A percentile compares a stretch with the other conserved stretches of the same genome.
These are phyloP conservation scores for Reinhardtius hippoglossoides DNA, from an alignment of 2,113 vertebrate genomes.

Conservation along the genomic window DNA sequence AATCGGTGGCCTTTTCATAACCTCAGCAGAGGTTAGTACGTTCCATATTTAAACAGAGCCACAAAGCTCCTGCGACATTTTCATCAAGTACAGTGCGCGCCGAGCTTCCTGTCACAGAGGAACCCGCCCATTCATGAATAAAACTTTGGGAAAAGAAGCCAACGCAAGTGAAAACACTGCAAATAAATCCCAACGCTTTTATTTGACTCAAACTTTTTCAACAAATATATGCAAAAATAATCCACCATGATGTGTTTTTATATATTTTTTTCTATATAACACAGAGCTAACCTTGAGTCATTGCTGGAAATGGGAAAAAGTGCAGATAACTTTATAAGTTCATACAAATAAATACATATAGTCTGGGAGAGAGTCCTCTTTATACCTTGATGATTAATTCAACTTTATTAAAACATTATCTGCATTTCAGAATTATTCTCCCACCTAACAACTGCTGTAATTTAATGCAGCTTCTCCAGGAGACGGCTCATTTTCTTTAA, in stretches of 20 bases:
- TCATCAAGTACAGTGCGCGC: slow-evolving; percentile 6
- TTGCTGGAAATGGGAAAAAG: slow-evolving; percentile 8
- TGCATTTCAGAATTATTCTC: not conserved
- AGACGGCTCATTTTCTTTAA: not conserved
- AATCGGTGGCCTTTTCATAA: slow-evolving; percentile 43
- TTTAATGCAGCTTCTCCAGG: not conserved
- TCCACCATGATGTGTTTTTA: slow-evolving; percentile 25
- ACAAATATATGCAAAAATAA: slow-evolving; percentile 56
- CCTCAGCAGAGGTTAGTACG: slow-evolving; percentile 37
- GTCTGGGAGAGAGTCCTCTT: slow-evolving; percentile 4
- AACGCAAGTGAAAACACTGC: slow-evolving; percentile 23
- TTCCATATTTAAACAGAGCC: slow-evolving; percentile 32
- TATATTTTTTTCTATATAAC: slow-evolving; percentile 6
- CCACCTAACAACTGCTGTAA: not conserved
- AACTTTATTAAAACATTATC: slow-evolving; percentile 18
- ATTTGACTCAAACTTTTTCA: slow-evolving; percentile 31
- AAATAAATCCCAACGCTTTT: slow-evolving; percentile 51
- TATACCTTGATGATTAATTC: slow-evolving; percentile 10
- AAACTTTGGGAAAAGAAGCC: not conserved
- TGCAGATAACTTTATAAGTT: not conserved
- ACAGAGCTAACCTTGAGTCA: slow-evolving; percentile 1
- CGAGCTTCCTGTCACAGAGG: slow-evolving; percentile 23
- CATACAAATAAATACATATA: not conserved
- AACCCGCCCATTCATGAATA: slow-evolving; percentile 26
- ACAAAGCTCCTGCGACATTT: slow-evolving; percentile 16